Evolutionary conservation across 1,140 invertebrate genomes (phyloP).

Genomic region (Schlechtendalia chinensis): DNA sequence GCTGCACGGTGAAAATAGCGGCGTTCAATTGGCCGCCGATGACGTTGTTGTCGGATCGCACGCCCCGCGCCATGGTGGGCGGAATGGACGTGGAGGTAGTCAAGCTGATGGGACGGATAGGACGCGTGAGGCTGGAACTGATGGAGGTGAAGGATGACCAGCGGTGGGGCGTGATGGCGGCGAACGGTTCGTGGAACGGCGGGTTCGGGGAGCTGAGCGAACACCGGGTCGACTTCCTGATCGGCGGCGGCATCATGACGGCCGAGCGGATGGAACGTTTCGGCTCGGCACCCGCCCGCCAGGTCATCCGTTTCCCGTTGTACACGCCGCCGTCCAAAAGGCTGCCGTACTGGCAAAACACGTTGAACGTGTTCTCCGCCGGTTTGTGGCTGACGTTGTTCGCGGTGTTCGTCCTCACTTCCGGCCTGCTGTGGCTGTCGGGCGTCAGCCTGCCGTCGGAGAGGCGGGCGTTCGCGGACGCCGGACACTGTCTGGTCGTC

Average conservation of each 20-base stretch:
- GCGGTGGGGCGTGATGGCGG: neutral
- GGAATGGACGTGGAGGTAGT: constrained; percentile 21
- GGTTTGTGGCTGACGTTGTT: constrained; percentile 8
- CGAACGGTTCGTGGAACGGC: constrained; percentile 25
- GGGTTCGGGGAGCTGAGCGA: neutral
- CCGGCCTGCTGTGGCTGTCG: neutral
- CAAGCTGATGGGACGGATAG: constrained; percentile 5
- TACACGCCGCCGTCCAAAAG: neutral
- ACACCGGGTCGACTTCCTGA: neutral
- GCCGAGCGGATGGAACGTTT: neutral
- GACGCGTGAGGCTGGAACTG: neutral
- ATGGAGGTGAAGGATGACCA: neutral
- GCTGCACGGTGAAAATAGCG: neutral
- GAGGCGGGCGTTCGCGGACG: neutral
- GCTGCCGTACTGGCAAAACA: constrained; percentile 36
- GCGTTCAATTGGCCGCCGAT: constrained; percentile 20
- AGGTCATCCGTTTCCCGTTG: neutral
- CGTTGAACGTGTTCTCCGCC: constrained; percentile 6
- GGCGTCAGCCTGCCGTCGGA: neutral
- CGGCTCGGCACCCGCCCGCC: neutral
- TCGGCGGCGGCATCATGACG: constrained; percentile 7
- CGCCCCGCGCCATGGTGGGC: neutral
- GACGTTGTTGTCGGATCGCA: neutral
- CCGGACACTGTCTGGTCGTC: neutral
- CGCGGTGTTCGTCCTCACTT: neutral